Percentiles rank a stretch among this genome's conserved stretches.
These are phyloP conservation scores for Cerastis leucographa DNA, from an alignment of 2,888 invertebrate species.

Conservation along the genomic window DNA sequence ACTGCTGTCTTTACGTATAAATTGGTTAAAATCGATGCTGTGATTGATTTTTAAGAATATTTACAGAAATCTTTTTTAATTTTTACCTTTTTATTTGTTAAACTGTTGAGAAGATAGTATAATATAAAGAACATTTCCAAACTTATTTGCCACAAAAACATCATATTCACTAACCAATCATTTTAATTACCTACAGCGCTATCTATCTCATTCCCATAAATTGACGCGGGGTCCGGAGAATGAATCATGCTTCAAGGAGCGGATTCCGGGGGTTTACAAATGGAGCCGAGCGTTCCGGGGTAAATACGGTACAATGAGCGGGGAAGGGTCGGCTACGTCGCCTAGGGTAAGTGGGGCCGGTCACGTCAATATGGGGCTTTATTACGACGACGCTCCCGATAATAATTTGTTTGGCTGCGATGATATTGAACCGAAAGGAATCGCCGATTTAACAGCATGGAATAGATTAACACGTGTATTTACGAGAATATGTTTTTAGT, in stretches of 20 bases:
- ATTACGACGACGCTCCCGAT: constrained; percentile 85
- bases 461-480: constrained; percentile 39
- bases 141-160: background rate
- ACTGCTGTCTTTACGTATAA: constrained; percentile 11
- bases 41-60: background rate
- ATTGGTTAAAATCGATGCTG: constrained; percentile 2
- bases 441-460: constrained; percentile 39
- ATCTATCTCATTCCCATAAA: constrained; percentile 83
- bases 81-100: background rate
- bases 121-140: background rate
- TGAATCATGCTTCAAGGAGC: constrained; percentile 90
- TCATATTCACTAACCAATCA: background rate
- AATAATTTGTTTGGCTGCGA: constrained; percentile 85
- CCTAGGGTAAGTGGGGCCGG: constrained; percentile 89
- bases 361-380: constrained; percentile 89
- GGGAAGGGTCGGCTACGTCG: constrained; percentile 87
- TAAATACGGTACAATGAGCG: constrained; percentile 89
- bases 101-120: background rate
- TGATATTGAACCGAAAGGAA: constrained; percentile 68
- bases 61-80: background rate
- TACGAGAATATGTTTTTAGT: constrained; percentile 9
- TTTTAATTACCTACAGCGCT: constrained; percentile 67
- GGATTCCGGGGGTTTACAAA: constrained; percentile 89
- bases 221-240: constrained; percentile 84
- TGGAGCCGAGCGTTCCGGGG: constrained; percentile 89